Evolutionary conservation across 1,140 invertebrate genomes (phyloP), one percentile per base, ranked within the genome.

Genomic region (Schlechtendalia chinensis): DNA sequence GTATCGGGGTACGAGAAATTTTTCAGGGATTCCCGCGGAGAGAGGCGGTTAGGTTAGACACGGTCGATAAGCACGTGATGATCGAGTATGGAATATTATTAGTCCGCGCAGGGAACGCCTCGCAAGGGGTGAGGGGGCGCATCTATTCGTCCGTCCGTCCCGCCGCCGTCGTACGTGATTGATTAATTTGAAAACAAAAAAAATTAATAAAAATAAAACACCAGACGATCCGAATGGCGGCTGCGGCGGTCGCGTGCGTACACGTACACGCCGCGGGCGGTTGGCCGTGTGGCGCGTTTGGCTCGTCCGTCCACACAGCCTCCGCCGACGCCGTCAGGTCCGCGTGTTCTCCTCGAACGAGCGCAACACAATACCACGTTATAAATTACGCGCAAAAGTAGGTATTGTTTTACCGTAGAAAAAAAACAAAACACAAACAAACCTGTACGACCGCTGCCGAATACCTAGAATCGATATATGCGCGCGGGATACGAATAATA

Each of bases 381-480:
- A 72, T 72, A 72, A 54, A 72, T 72, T 54, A 72, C 50, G 47
- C 17, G 69, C 17, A 29, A 72, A 54, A 72, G n/a, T n/a, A n/a
- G 69, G 69, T 17, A 72, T 72, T 72, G 69, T 72, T 72, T 72
- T 72, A n/a, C 50, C 54, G 24, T 72, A 72, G 50, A 69, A 50
- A 14, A 24, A 71, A 17, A 50, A 65, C 22, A 69, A 50, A 24
- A 47, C n/a, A n/a, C 47, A 14, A 71, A 53, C 12, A 67, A 72
- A 72, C 69, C 67, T 69, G 69, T 72, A 72, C 12, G 69, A 72
- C 69, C 24, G 29, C 69, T 72, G 69, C 50, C 69, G 24, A 72
- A 72, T 54, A 54, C 69, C 47, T 54, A 72, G 69, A 54, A 72
- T 32, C 47, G 17, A 54, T 67, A 56, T 56, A 50, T 50, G 14